Evolutionary conservation across 2,888 invertebrate species (phyloP).

Genomic region (Amblyteles armatorius): DNA sequence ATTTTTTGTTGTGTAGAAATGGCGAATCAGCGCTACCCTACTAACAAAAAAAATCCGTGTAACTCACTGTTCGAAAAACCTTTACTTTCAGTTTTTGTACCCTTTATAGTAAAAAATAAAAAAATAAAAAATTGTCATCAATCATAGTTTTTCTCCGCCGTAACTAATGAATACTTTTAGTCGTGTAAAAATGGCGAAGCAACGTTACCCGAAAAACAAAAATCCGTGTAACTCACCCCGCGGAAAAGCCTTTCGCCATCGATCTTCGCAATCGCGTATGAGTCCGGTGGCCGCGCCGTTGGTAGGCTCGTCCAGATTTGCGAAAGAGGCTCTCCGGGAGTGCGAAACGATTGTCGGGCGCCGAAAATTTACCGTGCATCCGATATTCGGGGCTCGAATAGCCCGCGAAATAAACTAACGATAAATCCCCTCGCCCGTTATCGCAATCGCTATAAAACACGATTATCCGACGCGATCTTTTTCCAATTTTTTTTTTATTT

Average conservation of each 20-base stretch:
- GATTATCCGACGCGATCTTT: slow-evolving; percentile 54
- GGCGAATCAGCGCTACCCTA: too few relatives aligned
- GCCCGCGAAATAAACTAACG: slow-evolving; percentile 44
- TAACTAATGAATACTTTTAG: neutral
- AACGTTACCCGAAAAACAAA: neutral
- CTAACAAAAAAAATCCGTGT: too few relatives aligned
- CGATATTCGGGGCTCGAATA: slow-evolving; percentile 26
- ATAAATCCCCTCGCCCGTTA: slow-evolving; percentile 60
- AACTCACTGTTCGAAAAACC: neutral
- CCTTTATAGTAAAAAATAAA: too few relatives aligned
- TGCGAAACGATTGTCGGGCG: slow-evolving; percentile 8
- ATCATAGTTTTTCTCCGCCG: too few relatives aligned
- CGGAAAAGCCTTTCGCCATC: slow-evolving; percentile 30
- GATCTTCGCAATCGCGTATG: slow-evolving; percentile 54
- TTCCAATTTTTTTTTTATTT: slow-evolving; percentile 9
- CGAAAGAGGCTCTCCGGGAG: slow-evolving; percentile 33
- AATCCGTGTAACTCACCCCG: neutral
- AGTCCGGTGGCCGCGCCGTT: slow-evolving; percentile 16
- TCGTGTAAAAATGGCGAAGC: neutral
- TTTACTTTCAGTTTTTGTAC: too few relatives aligned
- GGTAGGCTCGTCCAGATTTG: neutral
- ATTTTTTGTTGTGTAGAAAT: too few relatives aligned
- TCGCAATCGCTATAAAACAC: slow-evolving; percentile 61
- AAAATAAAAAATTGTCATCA: too few relatives aligned
- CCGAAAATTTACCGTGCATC: slow-evolving; percentile 49